Base-by-base conservation (phyloP, 1,140 invertebrate genomes). In the Liolophura sinensis region DNA sequence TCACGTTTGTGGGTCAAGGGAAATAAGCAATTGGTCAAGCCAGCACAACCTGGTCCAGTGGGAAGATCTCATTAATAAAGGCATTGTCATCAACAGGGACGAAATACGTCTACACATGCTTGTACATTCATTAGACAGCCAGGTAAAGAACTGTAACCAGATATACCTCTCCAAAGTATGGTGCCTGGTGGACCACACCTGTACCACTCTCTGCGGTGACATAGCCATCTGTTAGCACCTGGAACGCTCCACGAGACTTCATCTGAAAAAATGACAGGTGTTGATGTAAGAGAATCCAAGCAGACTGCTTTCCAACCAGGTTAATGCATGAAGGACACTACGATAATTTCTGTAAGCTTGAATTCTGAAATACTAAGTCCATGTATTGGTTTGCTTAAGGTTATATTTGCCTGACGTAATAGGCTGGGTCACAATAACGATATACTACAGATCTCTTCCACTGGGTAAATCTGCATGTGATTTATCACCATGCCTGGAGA, bases 181-280 rank as follows among this genome's bases (percentile, higher is more conserved):
- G 96, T 0, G 98, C 94, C 85, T 98, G 96, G 84, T 99, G 97
- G 27, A 99, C 98, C 74, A 99, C 88, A n/a, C 98, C 98, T 12
- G 97, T 99, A 87, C 98, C 98, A 76, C 92, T 93, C 72, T 99
- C 97, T 68, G 94, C 90, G 12, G 95, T 98, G 0, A 99, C 97
- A 87, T 99, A 99, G 14, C 85, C 87, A 86, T 98, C 97, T 66
- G 88, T 89, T 14, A 99, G 82, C 0, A 99, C 91, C 73, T 88
- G 86, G 85, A 95, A 99, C 11, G 93, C 95, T 52, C 92, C 92
- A 62, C 72, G 70, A 70, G 87, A 80, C 68, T 85, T 86, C 66
- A 86, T 84, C 83, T 86, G 70, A 54, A 75, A 61, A 27, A 67
- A 68, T 46, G 69, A 65, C 31, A 51, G 31, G 3, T 3, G 9